Evolutionary conservation across 2,888 invertebrate species (phyloP).

Genomic region (Mythimna loreyi): DNA sequence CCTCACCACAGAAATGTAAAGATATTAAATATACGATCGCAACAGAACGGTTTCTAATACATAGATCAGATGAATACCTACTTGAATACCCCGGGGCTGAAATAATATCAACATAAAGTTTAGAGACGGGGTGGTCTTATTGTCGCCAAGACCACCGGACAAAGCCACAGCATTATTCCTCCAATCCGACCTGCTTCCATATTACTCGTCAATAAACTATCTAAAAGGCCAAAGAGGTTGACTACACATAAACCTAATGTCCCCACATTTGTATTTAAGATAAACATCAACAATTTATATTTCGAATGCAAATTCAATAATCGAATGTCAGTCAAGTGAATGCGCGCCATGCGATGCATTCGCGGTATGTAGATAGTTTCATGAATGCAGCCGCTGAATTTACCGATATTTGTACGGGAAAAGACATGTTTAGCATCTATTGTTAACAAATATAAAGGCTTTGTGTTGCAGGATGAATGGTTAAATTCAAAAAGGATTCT

Average conservation of each 20-base stretch:
- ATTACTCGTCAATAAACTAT: conserved; percentile 47
- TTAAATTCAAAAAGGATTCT: neutral
- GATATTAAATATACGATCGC: conserved; percentile 30
- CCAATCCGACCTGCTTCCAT: conserved; percentile 44
- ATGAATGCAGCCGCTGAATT: conserved; percentile 50
- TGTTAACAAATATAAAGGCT: conserved; percentile 45
- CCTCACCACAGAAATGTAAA: neutral
- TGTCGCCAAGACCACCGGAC: conserved; percentile 41
- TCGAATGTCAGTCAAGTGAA: conserved; percentile 61
- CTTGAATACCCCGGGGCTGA: conserved; percentile 19
- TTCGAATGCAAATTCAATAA: conserved; percentile 60
- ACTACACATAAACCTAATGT: conserved; percentile 58
- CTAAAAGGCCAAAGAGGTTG: conserved; percentile 55
- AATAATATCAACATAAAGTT: conserved; percentile 38
- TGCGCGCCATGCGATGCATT: conserved; percentile 51
- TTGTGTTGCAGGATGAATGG: neutral
- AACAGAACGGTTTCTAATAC: conserved; percentile 32
- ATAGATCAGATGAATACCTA: conserved; percentile 17
- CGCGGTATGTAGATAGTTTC: conserved; percentile 52
- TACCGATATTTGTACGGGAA: conserved; percentile 56
- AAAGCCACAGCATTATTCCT: conserved; percentile 24
- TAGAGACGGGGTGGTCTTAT: conserved; percentile 30
- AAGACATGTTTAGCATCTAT: conserved; percentile 55
- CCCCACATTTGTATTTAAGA: conserved; percentile 57
- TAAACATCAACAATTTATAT: conserved; percentile 60